Evolutionary conservation across 2,113 vertebrate species (phyloP), one percentile per base, ranked within the genome.

Genomic region (Grus americana): DNA sequence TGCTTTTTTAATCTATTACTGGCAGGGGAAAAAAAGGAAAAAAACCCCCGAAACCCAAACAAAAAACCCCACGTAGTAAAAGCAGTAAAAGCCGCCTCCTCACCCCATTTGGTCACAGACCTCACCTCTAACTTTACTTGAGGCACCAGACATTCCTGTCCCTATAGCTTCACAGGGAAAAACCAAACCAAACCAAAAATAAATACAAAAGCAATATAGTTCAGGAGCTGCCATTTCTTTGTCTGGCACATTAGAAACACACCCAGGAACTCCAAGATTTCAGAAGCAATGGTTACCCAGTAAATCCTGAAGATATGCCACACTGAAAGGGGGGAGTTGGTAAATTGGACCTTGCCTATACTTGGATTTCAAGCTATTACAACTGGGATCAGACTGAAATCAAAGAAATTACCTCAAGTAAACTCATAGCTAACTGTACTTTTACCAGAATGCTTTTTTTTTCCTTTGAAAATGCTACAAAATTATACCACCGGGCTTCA

Each of bases 21-120:
- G 34, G 12, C 6, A 23, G 29, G 8, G 40, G 0, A 7, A 24
- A 47, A 16, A 22, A 17, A 21, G 24, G 3, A 8, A 9, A 16
- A 11, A 49, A 49, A 4, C 2, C 44, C 12, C 12, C 40, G 10
- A 42, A 42, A 42, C 40, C 11, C 11, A 42, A 42, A 42, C 40
- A 16, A 11, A 49, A 49, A 4, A 3, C 15, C 44, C 44, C 44
- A 44, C 13, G 44, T 44, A 44, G 44, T 44, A 44, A 44, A 44
- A 44, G 44, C 44, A 58, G 34, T 30, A 26, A 50, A 76, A 63
- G 20, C 10, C 14, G 32, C 15, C 15, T 11, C 8, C 23, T 24
- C 61, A 13, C 4, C 17, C 10, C 11, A 22, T 20, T 10, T 21
- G 13, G 66, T 36, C 49, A 86, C 24, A 92, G 59, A 66, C 13